Percentiles rank a stretch among this genome's conserved stretches.
Conservation (phyloP, 2,113 vertebrate genomes). For the Pungitius pungitius region DNA sequence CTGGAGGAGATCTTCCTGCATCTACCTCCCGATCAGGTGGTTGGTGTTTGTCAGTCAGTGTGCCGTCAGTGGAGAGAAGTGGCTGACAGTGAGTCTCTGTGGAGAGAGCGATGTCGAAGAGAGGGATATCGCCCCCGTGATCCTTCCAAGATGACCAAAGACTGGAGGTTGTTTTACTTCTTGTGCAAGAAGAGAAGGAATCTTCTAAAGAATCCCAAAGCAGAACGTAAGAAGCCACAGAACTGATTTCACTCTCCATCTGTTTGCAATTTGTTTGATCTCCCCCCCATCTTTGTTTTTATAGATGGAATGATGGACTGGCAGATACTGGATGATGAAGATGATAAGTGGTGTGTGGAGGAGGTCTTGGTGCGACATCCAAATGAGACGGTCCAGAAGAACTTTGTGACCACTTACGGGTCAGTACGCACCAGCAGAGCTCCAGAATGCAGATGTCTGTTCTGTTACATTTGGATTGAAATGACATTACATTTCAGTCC, state of each 20-base stretch:
- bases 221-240: conserved; percentile 63
- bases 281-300: neutral
- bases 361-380: conserved; percentile 36
- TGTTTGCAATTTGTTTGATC: no score
- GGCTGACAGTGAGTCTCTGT: conserved; percentile 74
- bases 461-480: neutral
- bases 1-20: conserved; percentile 77
- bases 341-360: conserved; percentile 71
- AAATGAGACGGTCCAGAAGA: conserved; percentile 54
- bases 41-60: conserved; percentile 71
- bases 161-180: conserved; percentile 78
- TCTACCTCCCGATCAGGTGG: conserved; percentile 66
- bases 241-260: neutral
- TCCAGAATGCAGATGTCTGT: neutral
- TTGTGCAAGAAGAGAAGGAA: conserved; percentile 71
- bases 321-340: conserved; percentile 65
- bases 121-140: conserved; percentile 53
- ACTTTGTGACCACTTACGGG: conserved; percentile 79
- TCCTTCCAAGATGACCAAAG: conserved; percentile 30
- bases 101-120: conserved; percentile 74
- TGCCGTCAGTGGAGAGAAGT: conserved; percentile 75
- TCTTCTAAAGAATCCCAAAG: conserved; percentile 77
- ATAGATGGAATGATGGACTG: conserved; percentile 66
- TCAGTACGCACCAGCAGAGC: conserved; percentile 45
- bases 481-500: neutral